Evolutionary conservation across 2,888 invertebrate genomes (phyloP), one percentile per base, ranked within the genome.

Genomic region (Xiphydria camelus): DNA sequence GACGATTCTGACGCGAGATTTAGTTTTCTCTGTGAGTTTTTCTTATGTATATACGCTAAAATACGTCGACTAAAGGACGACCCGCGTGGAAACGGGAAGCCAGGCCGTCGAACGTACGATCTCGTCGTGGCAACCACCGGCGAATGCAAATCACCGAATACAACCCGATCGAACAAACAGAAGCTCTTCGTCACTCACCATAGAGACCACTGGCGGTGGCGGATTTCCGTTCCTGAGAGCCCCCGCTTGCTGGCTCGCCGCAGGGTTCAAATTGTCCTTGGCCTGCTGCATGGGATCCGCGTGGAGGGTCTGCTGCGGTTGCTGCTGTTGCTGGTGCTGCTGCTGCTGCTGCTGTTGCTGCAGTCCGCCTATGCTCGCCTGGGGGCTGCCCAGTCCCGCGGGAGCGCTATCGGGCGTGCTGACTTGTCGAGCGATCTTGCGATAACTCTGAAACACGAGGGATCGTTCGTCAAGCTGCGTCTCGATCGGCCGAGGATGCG

Each of bases 261-360:
- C 66, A 37, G 73, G 62, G 58, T 71, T 73, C 12, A 75, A 68
- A 61, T 63, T 69, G 61, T 75, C 75, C 64, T 75, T 75, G 56
- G 73, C 64, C 47, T 74, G 74, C 72, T 75, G 75, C 75, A 75
- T 75, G 51, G 72, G 70, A 57, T 75, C 75, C 40, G 58, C 48
- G 60, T 71, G 71, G 45, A 71, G 55, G 34, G 65, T 50, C 60
- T 66, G 66, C 49, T 69, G 71, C 45, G 67, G 70, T 23, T 67
- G 72, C 45, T 65, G 67, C 39, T 70, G 65, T 42, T 59, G 57
- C 18, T 68, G 69, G 21, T 51, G 55, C 20, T 70, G 60, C 12
- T 53, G 67, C 47, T 66, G 68, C 36, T 66, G 63, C 47, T 57
- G 68, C 43, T 66, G 64, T 23, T 61, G 60, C 49, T 33, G 58